phyloP scores from a whole-genome alignment of 1,140 invertebrate species.

The Magallana angulata region DNA sequence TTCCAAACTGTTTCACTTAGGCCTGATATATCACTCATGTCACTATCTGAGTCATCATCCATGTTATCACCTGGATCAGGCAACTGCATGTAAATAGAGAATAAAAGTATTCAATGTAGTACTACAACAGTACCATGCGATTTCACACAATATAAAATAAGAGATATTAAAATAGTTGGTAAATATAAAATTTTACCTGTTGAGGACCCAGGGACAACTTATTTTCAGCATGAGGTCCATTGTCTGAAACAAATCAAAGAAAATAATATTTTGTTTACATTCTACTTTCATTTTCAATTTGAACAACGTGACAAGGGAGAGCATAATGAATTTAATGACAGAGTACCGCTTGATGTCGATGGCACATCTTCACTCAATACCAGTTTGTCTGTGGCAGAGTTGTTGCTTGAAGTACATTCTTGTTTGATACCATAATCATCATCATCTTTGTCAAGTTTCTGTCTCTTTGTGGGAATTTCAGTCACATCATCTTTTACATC shows the following conservation, averaged over 20 bases:
- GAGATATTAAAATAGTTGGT: background rate
- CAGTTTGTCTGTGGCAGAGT: background rate
- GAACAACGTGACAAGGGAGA: background rate
- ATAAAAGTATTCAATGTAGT: background rate
- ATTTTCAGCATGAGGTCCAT: background rate
- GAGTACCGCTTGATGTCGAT: background rate
- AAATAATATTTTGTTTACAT: slow-evolving; percentile 16
- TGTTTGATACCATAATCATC: slow-evolving; percentile 31
- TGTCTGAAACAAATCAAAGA: slow-evolving; percentile 5
- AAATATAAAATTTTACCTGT: background rate
- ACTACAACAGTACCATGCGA: background rate
- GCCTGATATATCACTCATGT: slow-evolving; percentile 85
- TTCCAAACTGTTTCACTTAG: slow-evolving; percentile 85
- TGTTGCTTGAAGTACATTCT: slow-evolving; percentile 35
- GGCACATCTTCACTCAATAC: background rate
- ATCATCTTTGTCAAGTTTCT: slow-evolving; percentile 44
- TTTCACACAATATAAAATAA: background rate
- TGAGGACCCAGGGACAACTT: background rate
- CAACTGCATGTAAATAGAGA: background rate
- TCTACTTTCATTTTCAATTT: slow-evolving; percentile 33
- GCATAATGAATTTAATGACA: background rate
- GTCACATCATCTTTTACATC: slow-evolving; percentile 46
- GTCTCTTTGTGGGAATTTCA: slow-evolving; percentile 56
- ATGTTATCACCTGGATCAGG: slow-evolving; percentile 37
- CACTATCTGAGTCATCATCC: slow-evolving; percentile 82